Base-by-base conservation (phyloP, 2,797 vertebrate species). In the Adelosebastes latens region DNA sequence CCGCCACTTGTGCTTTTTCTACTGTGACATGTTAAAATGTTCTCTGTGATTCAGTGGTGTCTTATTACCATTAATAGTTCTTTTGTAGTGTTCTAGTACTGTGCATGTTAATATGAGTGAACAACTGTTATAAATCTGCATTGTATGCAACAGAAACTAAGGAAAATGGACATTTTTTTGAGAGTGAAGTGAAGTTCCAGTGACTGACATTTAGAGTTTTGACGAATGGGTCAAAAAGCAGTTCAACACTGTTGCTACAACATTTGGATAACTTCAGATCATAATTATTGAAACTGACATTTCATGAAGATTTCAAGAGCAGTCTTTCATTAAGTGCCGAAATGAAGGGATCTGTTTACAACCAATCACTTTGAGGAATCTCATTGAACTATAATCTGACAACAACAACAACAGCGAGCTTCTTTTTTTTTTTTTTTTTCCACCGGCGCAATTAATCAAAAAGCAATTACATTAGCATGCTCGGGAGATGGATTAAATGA, bases 401-500 rank as follows among this genome's bases (percentile, higher is more conserved):
- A 91, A 88, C 87, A 87, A 90, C 74, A 83, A 88, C 79, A 90
- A 86, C 81, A 76, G 53, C 82, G 56, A 80, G 75, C 84, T 36
- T 56, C 59, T 70, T 39, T 56, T 32, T 67, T 67, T 70, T 18
- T 36, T 46, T 63, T 24, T 80, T 5, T 6, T 5, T 6, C 74
- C 82, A 80, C 58, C 53, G n/a, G 72, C 58, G 36, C 85, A 92
- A 94, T 93, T 93, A 94, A 94, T 94, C 93, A 92, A 92, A 94
- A 93, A 91, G 84, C 91, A 95, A 94, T 94, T 93, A 93, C 89
- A 88, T 94, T 87, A 90, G 86, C 80, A 75, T 80, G 89, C 90
- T 88, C 67, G 8, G 14, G 73, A 92, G 86, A 92, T 88, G 91
- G 92, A 93, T 93, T 91, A 90, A 95, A 88, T 80, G 68, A 86